Base-by-base conservation (phyloP, 2,797 vertebrate genomes). In the Sciaenops ocellatus region DNA sequence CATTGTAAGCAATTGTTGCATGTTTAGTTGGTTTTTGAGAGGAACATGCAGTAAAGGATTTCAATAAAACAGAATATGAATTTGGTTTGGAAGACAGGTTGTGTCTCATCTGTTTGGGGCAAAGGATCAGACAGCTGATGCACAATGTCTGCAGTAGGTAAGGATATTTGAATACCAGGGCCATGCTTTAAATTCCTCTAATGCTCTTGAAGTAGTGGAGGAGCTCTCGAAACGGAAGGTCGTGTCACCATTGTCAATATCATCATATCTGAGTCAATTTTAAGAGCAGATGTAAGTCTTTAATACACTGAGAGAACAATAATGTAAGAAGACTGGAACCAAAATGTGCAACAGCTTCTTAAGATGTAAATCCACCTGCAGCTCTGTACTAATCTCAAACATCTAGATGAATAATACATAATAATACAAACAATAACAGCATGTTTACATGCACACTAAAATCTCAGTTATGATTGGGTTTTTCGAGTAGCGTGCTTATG, bases 131-230 rank as follows among this genome's bases (percentile, higher is more conserved):
- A 42, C 62, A 24, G 51, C 30, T 47, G 20, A 41, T 73, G 71
- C 60, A 78, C 42, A 63, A 65, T 71, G 44, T 62, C 34, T 76
- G 60, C 51, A 64, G 47, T 41, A 54, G n/a, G 41, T 62, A n/a
- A 57, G 47, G 48, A 69, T 56, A 38, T 72, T 51, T 62, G 18
- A 28, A 28, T 47, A 18, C 59, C 3, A 38, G 12, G n/a, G 34
- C 34, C 34, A 46, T 20, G 20, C 50, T 65, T 64, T 44, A 52
- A 34, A 50, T 72, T 68, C 34, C 26, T 56, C 64, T 24, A n/a
- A 20, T 71, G 56, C 30, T 75, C 63, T 38, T 30, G 28, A 61
- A 34, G 62, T 65, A 56, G 52, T 51, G 38, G 47, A 77, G 48
- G 62, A 48, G 63, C 30, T 69, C 24, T 47, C 22, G 18, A 52